Evolutionary conservation across 2,888 invertebrate genomes (phyloP), one percentile per base, ranked within the genome.

Genomic region (Meiosimyza decipiens): DNA sequence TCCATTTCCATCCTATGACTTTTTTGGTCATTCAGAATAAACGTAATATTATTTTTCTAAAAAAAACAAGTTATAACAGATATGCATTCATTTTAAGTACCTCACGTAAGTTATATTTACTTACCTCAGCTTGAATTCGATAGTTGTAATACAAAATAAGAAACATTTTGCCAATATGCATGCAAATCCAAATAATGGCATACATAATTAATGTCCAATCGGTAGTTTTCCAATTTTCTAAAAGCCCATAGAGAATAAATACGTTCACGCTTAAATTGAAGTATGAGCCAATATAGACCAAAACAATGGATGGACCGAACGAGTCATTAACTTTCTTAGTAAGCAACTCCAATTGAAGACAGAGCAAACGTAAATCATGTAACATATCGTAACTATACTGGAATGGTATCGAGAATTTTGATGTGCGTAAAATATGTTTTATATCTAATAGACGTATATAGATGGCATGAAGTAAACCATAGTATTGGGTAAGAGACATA

Each of bases 121-220:
- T 76, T 64, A 80, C 81, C 80, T 79, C 71, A 22, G 67, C 52
- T 60, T 74, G 70, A 28, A 79, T 64, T 15, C 67, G 59, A 52
- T 80, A 74, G 64, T 80, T 81, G 59, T 80, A 78, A 49, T 78
- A 79, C 16, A 81, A 66, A 47, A 80, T 80, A 6, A 79, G 65
- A 65, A 76, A 75, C 78, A 81, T 80, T 68, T 80, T 81, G 0
- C 67, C 77, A 16, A 74, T 59, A 67, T 80, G 78, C 78, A 79
- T 78, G 13, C 51, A 74, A 1, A 71, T 51, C 81, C 81, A 81
- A 6, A 73, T 66, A 1, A 75, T 22, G 1, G 77, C 78, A 66
- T 73, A 79, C 40, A 40, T 40, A 9, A 40, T 40, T 33, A 74
- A 6, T 4, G 69, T 73, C 75, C 73, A 72, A 52, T 76, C 60